Conservation (phyloP, 2,113 vertebrate species). For the Plestiodon gilberti region DNA sequence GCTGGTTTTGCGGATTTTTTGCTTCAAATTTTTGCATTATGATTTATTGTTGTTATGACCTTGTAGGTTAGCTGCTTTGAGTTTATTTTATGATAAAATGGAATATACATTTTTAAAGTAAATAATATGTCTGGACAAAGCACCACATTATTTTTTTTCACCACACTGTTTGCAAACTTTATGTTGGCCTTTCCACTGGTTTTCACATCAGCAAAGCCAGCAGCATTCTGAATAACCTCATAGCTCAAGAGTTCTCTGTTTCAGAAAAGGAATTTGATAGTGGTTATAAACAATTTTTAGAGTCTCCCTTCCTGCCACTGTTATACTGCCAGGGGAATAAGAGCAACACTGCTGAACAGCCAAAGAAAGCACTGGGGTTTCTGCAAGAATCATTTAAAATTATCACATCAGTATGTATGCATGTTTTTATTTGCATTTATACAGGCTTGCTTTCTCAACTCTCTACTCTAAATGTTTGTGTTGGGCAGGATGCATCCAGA, state of each 20-base stretch:
- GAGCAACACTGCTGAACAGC: background rate
- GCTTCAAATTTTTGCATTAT: too few species aligned
- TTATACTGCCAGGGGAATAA: background rate
- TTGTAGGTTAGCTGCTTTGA: background rate
- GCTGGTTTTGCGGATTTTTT: too few species aligned
- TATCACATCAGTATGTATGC: background rate
- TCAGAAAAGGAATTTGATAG: background rate
- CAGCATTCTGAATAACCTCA: background rate
- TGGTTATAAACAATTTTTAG: background rate
- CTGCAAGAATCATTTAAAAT: background rate
- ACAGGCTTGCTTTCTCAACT: background rate
- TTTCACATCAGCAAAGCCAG: slow-evolving; percentile 24
- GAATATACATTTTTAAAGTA: background rate
- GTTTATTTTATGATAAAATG: background rate
- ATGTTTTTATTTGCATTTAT: background rate
- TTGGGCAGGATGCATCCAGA: background rate
- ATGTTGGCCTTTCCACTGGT: background rate
- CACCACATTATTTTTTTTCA: slow-evolving; percentile 1
- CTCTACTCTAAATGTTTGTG: background rate
- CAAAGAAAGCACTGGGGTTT: background rate
- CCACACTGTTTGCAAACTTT: background rate
- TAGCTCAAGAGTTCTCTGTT: background rate
- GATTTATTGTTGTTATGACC: too few species aligned
- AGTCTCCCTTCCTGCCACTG: background rate
- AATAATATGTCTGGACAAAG: background rate